These are phyloP conservation scores for Pelecanus crispus DNA, from an alignment of 2,113 vertebrate species.

Conservation along the genomic window DNA sequence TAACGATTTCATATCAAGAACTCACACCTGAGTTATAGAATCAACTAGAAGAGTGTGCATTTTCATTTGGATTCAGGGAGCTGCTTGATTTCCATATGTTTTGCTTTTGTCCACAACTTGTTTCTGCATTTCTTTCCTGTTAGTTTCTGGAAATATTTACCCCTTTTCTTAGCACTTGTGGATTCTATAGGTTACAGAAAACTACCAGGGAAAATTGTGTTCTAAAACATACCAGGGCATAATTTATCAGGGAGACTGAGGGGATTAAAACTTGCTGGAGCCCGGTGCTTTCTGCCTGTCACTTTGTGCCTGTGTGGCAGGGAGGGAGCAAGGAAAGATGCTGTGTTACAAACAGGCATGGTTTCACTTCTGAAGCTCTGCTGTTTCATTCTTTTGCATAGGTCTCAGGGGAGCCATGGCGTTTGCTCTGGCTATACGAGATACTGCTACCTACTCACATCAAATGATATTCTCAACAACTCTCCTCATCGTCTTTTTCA, in stretches of 20 bases:
- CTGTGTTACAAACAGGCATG: not conserved
- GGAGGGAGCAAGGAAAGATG: not conserved
- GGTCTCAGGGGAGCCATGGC: conserved; percentile 97
- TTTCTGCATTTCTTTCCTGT: not conserved
- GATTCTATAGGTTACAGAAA: not conserved
- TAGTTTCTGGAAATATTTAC: not conserved
- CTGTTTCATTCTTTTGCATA: conserved; percentile 24
- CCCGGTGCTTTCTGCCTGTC: not conserved
- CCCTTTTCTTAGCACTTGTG: not conserved
- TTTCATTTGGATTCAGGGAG: not conserved
- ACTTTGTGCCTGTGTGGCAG: not conserved
- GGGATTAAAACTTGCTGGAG: not conserved
- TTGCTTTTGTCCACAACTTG: not conserved
- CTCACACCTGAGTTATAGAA: not conserved
- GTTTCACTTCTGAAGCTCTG: not conserved
- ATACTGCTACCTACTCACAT: conserved; percentile 92
- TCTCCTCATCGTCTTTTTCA: conserved; percentile 96
- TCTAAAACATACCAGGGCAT: not conserved
- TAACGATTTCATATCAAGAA: not conserved
- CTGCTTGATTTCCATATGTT: not conserved
- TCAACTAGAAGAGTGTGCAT: not conserved
- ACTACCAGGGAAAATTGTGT: not conserved
- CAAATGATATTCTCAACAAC: conserved; percentile 99
- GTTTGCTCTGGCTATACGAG: conserved; percentile 92
- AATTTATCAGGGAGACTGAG: not conserved